A percentile compares a stretch with the other conserved stretches of the same genome.
phyloP scores from a whole-genome alignment of 2,797 vertebrate species.

The Champsocephalus gunnari region DNA sequence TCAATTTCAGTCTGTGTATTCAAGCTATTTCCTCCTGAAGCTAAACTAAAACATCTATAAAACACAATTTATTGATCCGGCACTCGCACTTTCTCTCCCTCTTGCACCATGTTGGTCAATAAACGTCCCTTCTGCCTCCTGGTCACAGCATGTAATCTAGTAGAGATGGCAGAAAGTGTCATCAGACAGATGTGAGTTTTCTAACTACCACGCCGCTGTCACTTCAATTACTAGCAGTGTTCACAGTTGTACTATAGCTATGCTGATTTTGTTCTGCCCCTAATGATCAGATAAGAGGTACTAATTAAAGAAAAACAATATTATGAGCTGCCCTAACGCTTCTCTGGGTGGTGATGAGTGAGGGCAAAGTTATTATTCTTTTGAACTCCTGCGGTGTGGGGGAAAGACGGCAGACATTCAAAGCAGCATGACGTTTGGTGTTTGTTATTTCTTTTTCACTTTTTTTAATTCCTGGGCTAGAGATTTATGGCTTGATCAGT shows the following conservation, averaged over 20 bases:
- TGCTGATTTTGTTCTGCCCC: conserved; percentile 70
- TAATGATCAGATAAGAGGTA: conserved; percentile 85
- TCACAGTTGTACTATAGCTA: conserved; percentile 71
- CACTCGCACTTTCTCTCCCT: conserved; percentile 34
- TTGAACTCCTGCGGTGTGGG: conserved; percentile 87
- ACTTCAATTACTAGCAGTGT: conserved; percentile 71
- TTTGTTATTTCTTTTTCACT: conserved; percentile 85
- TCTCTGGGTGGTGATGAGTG: conserved; percentile 88
- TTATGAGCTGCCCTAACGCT: conserved; percentile 86
- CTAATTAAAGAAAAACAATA: conserved; percentile 85
- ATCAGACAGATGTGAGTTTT: conserved; percentile 69
- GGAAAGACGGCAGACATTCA: conserved; percentile 84
- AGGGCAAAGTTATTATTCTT: conserved; percentile 88
- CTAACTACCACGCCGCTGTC: conserved; percentile 60
- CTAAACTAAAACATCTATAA: conserved; percentile 9
- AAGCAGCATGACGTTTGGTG: conserved; percentile 87
- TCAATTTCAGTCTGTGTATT: conserved; percentile 25
- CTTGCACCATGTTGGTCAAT: conserved; percentile 44
- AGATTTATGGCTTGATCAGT: conserved; percentile 85
- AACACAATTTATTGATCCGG: conserved; percentile 41
- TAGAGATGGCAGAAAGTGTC: conserved; percentile 59
- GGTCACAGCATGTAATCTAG: conserved; percentile 65
- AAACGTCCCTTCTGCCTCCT: conserved; percentile 52
- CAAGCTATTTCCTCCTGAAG: conserved; percentile 6
- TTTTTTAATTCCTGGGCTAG: conserved; percentile 81